Base-by-base conservation (phyloP, 2,113 vertebrate genomes). In the Syngnathus typhle region DNA sequence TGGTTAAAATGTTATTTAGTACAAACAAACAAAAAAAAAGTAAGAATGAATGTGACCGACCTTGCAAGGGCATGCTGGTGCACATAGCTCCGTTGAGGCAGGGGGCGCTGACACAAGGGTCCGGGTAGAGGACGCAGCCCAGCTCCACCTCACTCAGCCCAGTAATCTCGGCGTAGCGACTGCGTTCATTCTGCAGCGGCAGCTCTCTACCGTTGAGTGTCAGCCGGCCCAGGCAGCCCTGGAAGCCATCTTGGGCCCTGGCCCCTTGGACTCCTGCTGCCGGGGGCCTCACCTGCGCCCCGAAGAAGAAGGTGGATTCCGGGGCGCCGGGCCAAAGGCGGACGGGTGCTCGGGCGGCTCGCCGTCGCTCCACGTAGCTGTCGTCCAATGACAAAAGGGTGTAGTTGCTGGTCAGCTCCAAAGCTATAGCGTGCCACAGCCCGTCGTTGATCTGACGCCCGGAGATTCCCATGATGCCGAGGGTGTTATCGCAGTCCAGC, bases 321-420 rank as follows among this genome's bases (percentile, higher is more conserved):
- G 92, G 84, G 71, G 89, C 91, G 73, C 94, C 91, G 0, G 92
- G 92, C 91, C 95, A 95, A 64, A 96, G 94, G 64, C 94, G 94
- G 52, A 94, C 90, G 0, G 95, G 94, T 0, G 94, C 93, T 58
- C 91, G 85, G 72, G 85, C 79, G 1, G 88, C 87, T 51, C 86
- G 78, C 19, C 95, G 93, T 18, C 96, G 91, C 77, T 98, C 97
- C 83, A 98, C 96, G 0, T 98, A 97, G 83, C 93, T 96, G 84
- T 98, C 95, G 0, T 98, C 97, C 61, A 98, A 79, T 15, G 95
- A 93, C 76, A 99, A 82, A 73, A 96, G 94, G 0, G 95, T 98
- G 89, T 95, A 93, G 73, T 98, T 98, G 76, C 88, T 90, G n/a
- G 94, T 98, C 77, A 99, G 90, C 85, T 98, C 96, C 81, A 98